Base-by-base conservation (phyloP, 2,797 vertebrate genomes). In the Diplodus puntazzo region DNA sequence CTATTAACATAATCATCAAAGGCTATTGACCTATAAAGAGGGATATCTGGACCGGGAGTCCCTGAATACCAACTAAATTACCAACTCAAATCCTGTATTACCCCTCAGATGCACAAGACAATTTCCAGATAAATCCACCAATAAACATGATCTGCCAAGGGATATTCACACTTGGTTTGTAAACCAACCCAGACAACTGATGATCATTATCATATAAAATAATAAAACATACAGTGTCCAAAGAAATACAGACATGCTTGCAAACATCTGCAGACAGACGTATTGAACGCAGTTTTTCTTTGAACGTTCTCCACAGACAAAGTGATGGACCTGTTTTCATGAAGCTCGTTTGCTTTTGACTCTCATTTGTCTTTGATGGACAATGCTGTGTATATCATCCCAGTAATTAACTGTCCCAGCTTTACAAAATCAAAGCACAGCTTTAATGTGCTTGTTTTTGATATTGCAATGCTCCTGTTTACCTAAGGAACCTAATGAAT, bases 361-460 rank as follows among this genome's bases (percentile, higher is more conserved):
- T 46, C 58, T 58, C 3, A 21, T 23, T 69, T 65, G 10, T 39
- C 54, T 25, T 25, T 53, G 62, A 57, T 57, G 43, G 46, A 49
- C 20, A 76, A 42, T 67, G n/a, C n/a, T 59, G 14, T 48, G 34
- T 25, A 52, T 59, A 63, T 55, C n/a, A 14, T 14, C 49, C 13
- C 18, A 54, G 13, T 25, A 49, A 67, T 79, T 3, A 63, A 20
- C 11, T 27, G 25, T 59, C 23, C 23, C 11, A 4, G 48, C 49
- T 9, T 18, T 73, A 45, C 30, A 8, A 46, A 73, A 23, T 25
- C 16, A 11, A 55, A 13, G 21, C 5, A 11, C 50, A 46, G 23
- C 9, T 42, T 42, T 0, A 66, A 13, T 65, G 13, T 9, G 49
- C 11, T 46, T 27, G 13, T 10, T 63, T 58, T 46, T 58, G 43